Conservation (phyloP, 2,113 vertebrate genomes). For the Columba janthina region DNA sequence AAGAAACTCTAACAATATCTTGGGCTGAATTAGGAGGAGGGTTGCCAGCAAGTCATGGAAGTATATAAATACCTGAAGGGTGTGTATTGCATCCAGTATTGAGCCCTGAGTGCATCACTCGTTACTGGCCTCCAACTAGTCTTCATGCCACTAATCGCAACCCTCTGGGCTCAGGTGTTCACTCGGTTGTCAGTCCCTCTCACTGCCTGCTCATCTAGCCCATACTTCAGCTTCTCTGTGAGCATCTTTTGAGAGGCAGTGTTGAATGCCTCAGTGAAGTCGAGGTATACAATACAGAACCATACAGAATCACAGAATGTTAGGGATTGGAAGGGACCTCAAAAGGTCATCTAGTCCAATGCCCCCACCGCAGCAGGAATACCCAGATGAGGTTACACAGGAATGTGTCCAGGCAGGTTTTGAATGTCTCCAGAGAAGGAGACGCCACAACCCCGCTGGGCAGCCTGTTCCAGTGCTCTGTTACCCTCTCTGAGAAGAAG, state of each 20-base stretch:
- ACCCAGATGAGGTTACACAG: no score
- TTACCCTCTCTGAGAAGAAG: no score
- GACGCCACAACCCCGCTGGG: no score
- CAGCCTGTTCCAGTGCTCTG: no score
- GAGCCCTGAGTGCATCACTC: not conserved
- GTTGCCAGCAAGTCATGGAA: not conserved
- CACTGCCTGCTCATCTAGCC: not conserved
- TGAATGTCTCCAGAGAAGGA: no score
- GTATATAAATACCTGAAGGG: not conserved
- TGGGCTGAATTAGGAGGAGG: not conserved
- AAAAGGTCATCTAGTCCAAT: no score
- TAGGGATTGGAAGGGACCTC: no score
- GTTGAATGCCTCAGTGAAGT: not conserved
- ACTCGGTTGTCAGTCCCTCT: not conserved
- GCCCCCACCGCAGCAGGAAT: no score
- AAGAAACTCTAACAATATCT: not conserved
- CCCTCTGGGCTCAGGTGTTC: not conserved
- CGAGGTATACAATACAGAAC: not conserved
- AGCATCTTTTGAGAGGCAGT: not conserved
- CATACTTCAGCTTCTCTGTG: not conserved
- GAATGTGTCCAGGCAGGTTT: no score
- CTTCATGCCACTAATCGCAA: not conserved
- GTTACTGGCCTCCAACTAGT: not conserved
- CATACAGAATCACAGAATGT: no score
- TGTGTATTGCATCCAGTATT: not conserved